Evolutionary conservation across 2,113 vertebrate species (phyloP), one percentile per base, ranked within the genome.

Genomic region (Cebus imitator): DNA sequence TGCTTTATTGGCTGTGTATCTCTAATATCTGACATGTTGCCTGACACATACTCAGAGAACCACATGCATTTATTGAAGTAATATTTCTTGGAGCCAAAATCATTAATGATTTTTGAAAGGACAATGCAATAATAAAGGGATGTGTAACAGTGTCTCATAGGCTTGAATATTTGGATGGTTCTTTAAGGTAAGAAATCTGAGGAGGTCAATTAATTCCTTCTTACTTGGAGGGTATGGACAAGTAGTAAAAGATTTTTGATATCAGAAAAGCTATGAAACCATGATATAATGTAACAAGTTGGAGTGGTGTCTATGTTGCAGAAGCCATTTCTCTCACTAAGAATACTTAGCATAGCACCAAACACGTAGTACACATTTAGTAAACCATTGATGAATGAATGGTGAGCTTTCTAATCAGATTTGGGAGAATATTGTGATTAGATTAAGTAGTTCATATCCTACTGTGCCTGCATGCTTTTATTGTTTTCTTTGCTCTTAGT

Each of bases 391-490:
- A 82, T 55, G 81, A 66, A 64, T 68, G 73, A 92, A 90, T 92
- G 57, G 75, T 48, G 57, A 84, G 3, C 43, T 90, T 95, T 94
- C 90, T 96, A 97, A 97, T 96, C 95, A 96, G 90, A 95, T 88
- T 92, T 96, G 92, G 40, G 30, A 72, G 66, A 80, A 27, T 87
- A 75, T 88, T 90, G 76, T 95, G 76, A 92, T 96, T 87, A 95
- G 58, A 86, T 91, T 91, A 94, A 96, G 97, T 88, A 73, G 90
- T 95, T 97, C 50, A 70, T 94, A 58, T 88, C 81, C 87, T 78
- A 75, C 55, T 82, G 87, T 85, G 78, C 84, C 85, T 95, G 35
- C 16, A 2, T 85, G 20, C 76, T 68, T 84, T 96, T 90, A 40
- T 91, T 93, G 83, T 83, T 96, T 95, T 52, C 43, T 92, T 91